Evolutionary conservation across 2,113 vertebrate species (phyloP).

Genomic region (Laticauda laticaudata): DNA sequence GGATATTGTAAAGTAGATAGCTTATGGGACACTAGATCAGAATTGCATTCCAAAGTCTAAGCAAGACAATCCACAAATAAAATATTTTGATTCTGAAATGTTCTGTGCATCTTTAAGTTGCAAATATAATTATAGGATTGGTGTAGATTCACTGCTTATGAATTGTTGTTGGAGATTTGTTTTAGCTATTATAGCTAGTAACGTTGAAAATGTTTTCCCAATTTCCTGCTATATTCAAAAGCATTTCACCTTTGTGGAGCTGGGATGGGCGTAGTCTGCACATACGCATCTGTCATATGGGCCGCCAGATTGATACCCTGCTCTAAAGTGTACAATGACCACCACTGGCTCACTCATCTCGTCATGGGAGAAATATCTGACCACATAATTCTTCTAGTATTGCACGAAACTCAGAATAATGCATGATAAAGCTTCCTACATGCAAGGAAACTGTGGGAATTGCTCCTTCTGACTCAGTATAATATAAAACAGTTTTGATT

Average conservation of each 20-base stretch:
- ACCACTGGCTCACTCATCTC: not conserved
- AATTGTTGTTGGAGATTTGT: not conserved
- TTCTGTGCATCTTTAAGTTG: not conserved
- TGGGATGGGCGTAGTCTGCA: too few relatives aligned
- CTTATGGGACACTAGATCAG: not conserved
- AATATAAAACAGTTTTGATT: not conserved
- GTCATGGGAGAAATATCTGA: not conserved
- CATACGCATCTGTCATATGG: too few relatives aligned
- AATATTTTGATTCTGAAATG: not conserved
- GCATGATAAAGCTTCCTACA: not conserved
- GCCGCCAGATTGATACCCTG: too few relatives aligned
- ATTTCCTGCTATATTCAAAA: not conserved
- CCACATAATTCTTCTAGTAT: not conserved
- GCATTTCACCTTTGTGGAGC: too few relatives aligned
- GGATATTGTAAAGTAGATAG: not conserved
- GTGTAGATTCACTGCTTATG: not conserved
- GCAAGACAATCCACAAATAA: not conserved
- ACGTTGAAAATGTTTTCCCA: too few relatives aligned
- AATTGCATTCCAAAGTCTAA: not conserved
- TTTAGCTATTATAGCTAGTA: not conserved
- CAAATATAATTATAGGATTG: not conserved
- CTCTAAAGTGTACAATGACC: not conserved
- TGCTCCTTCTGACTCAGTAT: too few relatives aligned
- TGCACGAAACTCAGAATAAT: not conserved
- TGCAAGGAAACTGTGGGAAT: not conserved